phyloP scores from a whole-genome alignment of 64 coral and sea anemone genomes.

The Astreopora myriophthalma region DNA sequence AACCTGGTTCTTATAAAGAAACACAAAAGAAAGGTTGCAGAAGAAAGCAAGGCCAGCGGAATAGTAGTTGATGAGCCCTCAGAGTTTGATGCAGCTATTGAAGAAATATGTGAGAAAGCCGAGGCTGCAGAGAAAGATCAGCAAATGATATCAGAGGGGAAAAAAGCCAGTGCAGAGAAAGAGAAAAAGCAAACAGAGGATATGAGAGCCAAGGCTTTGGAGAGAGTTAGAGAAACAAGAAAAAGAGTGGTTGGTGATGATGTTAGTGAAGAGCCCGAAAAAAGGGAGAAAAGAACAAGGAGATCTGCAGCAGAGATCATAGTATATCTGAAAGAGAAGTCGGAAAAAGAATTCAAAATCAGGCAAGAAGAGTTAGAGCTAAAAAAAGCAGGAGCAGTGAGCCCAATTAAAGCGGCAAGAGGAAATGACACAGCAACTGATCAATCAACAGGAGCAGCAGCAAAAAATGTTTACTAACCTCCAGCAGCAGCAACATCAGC shows the following conservation, averaged over 20 bases:
- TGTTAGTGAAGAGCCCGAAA: constrained; percentile 9
- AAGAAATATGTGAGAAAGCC: constrained; percentile 40
- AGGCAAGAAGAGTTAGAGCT: constrained; percentile 51
- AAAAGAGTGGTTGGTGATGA: constrained; percentile 37
- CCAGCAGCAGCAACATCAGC: constrained; percentile 46
- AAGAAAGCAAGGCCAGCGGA: neutral
- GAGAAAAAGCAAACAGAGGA: constrained; percentile 54
- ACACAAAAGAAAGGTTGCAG: constrained; percentile 11
- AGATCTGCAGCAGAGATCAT: constrained; percentile 48
- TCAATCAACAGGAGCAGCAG: constrained; percentile 51
- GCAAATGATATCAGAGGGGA: constrained; percentile 25
- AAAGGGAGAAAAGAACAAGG: constrained; percentile 46
- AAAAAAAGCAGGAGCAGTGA: constrained; percentile 1
- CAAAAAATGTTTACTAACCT: constrained; percentile 35
- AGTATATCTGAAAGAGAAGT: constrained; percentile 43
- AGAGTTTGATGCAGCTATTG: constrained; percentile 32
- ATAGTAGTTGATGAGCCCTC: constrained; percentile 22
- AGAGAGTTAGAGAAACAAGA: constrained; percentile 56
- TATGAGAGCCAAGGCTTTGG: constrained; percentile 51
- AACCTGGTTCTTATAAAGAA: constrained; percentile 20
- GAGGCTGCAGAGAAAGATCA: neutral
- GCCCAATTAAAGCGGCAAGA: constrained; percentile 36
- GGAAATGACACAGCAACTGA: constrained; percentile 64
- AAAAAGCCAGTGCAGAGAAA: constrained; percentile 24
- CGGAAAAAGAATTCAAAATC: constrained; percentile 39